phyloP scores from a whole-genome alignment of 2,113 vertebrate species.

The Scopus umbretta region DNA sequence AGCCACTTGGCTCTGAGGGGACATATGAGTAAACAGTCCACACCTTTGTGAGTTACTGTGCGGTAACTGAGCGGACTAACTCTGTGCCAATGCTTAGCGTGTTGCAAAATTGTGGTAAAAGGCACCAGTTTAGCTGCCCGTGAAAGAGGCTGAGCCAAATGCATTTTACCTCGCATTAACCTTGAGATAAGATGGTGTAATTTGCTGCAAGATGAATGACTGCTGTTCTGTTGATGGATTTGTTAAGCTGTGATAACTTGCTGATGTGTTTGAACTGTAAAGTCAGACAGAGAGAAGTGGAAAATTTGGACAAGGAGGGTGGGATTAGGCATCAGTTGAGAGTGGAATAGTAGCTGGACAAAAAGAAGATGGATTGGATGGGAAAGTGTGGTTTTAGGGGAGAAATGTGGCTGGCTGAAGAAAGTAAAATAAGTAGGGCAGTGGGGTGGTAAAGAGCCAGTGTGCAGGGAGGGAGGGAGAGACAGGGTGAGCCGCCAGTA shows the following conservation, averaged over 20 bases:
- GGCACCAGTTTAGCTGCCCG: neutral
- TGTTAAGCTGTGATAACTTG: neutral
- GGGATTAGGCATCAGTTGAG: neutral
- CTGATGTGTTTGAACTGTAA: slow-evolving; percentile 2
- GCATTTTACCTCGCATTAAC: slow-evolving; percentile 2
- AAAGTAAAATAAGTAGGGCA: neutral
- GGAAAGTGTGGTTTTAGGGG: neutral
- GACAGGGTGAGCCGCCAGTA: neutral
- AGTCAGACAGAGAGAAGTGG: neutral
- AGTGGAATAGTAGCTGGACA: neutral
- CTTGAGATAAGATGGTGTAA: neutral
- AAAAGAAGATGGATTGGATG: neutral
- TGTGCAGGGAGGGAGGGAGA: neutral
- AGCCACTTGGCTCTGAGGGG: neutral
- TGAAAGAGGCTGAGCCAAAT: neutral
- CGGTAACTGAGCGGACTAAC: neutral
- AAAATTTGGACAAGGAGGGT: neutral
- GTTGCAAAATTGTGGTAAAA: neutral
- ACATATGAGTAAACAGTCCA: neutral
- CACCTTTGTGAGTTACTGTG: neutral
- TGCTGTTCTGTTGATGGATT: neutral
- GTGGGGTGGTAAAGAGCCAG: neutral
- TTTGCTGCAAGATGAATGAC: neutral
- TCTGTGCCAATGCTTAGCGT: neutral
- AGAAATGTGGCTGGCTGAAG: neutral